Conservation (phyloP, 2,888 invertebrate species). For the Heteromurus nitidus region DNA sequence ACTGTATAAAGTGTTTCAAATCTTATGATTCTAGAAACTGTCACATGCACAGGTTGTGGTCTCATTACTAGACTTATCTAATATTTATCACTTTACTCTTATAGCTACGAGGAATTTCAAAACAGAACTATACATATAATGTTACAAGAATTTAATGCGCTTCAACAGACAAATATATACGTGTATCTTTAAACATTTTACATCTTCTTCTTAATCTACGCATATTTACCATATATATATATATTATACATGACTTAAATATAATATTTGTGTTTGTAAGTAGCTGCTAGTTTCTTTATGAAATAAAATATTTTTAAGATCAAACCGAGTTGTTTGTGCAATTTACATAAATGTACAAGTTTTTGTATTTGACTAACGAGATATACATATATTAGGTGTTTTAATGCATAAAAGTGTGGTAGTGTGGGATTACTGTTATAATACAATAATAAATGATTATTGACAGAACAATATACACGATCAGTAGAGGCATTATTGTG, state of each 20-base stretch:
- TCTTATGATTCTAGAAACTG: neutral
- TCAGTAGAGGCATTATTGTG: too few species aligned
- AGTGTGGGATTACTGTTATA: too few species aligned
- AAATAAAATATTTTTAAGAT: too few species aligned
- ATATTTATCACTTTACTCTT: too few species aligned
- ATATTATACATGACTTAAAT: neutral
- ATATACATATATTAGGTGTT: neutral
- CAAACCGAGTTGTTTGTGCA: too few species aligned
- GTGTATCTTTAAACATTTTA: neutral
- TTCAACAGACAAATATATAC: neutral
- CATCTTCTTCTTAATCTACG: neutral
- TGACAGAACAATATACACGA: too few species aligned
- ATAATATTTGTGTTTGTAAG: too few species aligned
- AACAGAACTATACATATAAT: neutral
- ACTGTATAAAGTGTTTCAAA: neutral
- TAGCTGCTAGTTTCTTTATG: too few species aligned
- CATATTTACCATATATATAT: neutral
- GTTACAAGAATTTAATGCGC: neutral
- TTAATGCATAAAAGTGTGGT: neutral
- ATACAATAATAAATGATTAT: too few species aligned
- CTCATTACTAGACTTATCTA: neutral
- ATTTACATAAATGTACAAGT: too few species aligned
- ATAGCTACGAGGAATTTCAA: neutral
- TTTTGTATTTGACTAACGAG: too few species aligned
- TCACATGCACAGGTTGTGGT: constrained; percentile 20